Evolutionary conservation across 2,113 vertebrate genomes (phyloP).

Genomic region (Setophaga coronata): DNA sequence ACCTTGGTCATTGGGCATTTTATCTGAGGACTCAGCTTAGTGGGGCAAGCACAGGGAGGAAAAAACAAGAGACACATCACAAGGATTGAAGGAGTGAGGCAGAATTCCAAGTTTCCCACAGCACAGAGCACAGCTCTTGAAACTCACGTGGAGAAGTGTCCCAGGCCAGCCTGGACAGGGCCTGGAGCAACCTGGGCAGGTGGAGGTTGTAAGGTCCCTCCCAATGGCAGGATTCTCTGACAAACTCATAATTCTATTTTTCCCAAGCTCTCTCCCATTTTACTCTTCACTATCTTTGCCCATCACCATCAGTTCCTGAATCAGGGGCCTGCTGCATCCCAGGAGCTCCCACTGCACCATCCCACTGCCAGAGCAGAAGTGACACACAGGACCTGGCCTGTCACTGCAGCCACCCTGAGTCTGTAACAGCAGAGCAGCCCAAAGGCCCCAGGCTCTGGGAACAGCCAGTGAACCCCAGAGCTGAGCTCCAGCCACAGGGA

Average conservation of each 20-base stretch:
- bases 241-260: neutral
- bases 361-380: neutral
- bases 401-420: accelerated
- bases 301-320: neutral
- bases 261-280: neutral
- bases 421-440: neutral
- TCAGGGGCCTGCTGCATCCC: neutral
- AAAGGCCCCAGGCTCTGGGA: neutral
- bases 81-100: conserved; percentile 77
- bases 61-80: conserved; percentile 86
- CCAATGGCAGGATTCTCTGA: neutral
- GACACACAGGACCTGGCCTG: neutral
- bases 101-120: conserved; percentile 2
- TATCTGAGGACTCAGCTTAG: conserved; percentile 99
- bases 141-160: neutral
- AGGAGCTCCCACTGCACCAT: neutral
- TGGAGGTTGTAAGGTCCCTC: neutral
- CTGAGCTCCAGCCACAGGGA: neutral
- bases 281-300: neutral
- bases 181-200: neutral
- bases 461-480: neutral
- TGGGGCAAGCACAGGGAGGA: conserved; percentile 80
- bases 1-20: conserved; percentile 99
- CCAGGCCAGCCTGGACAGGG: neutral
- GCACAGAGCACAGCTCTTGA: neutral